Base-by-base conservation (phyloP, 2,797 vertebrate species). In the Lithobates sylvaticus region DNA sequence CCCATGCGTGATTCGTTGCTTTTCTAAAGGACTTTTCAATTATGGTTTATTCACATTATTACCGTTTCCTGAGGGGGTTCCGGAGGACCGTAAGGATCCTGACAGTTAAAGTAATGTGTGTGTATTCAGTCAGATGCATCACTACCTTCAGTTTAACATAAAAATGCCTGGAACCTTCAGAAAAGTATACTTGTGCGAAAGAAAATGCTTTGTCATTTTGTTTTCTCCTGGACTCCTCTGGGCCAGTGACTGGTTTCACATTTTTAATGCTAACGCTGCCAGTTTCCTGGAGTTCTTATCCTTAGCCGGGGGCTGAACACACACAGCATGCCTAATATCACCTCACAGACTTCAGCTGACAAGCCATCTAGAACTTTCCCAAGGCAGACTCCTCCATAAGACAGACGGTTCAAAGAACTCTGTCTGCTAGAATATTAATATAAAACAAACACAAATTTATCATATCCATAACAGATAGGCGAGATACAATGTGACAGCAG, bases 301-400 rank as follows among this genome's bases (percentile, higher is more conserved):
- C 47, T 42, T 75, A 58, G 61, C 78, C 68, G 29, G 78, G 54
- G 78, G 78, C 71, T 58, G 84, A 36, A 86, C 78, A 75, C 34
- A 39, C 71, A 29, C 58, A 34, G 84, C 27, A 83, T 83, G 39
- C 32, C 64, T 76, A 83, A 83, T 76, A 34, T 83, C 32, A 65
- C 76, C 70, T 79, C 26, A 26, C 69, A 85, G 76, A 73, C 70
- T 61, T 64, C 21, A 44, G 44, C 74, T 86, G 78, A 81, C 84
- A 86, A 68, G 54, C 32, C 77, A 79, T 86, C 84, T 58, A 79
- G 54, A 54, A 86, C 71, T 67, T 65, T 76, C 71, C 72, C 64
- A 54, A 39, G 42, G 42, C 64, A n/a, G 10, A 73, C 75, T 58
- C 5, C 29, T 58, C 76, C 10, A 10, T 58, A 44, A 78, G 67